Evolutionary conservation across 1,140 invertebrate genomes (phyloP).

Genomic region (Agrypnia vestita): DNA sequence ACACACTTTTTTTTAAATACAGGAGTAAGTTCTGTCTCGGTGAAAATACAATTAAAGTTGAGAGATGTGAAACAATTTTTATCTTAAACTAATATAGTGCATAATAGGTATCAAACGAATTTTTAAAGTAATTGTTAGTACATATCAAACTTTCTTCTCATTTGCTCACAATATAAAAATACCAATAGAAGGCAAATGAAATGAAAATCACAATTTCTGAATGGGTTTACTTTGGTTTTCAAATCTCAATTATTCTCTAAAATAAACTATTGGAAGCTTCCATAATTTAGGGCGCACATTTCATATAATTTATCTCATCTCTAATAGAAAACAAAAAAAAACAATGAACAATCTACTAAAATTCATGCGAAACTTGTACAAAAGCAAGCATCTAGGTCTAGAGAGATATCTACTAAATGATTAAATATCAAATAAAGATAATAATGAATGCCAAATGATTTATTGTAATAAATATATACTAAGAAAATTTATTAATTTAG

Average conservation of each 20-base stretch:
- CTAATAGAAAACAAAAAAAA: constrained; percentile 1
- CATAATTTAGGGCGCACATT: too few species aligned
- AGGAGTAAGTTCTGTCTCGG: too few species aligned
- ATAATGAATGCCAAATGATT: constrained; percentile 2
- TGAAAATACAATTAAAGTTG: too few species aligned
- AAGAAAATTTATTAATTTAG: background rate
- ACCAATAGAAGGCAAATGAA: background rate
- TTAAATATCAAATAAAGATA: background rate
- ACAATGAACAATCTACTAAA: background rate
- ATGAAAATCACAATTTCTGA: background rate
- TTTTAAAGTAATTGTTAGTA: too few species aligned
- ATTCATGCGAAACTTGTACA: constrained; percentile 31
- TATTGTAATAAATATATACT: background rate
- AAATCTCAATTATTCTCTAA: constrained; percentile 11
- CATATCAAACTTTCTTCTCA: too few species aligned
- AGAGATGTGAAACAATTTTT: too few species aligned
- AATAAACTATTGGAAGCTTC: background rate
- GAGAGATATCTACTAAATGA: constrained; percentile 25
- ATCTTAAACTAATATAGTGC: too few species aligned
- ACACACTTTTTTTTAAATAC: too few species aligned
- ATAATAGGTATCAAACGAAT: too few species aligned
- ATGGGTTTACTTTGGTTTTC: background rate
- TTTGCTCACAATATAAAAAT: too few species aligned
- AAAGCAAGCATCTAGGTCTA: constrained; percentile 36
- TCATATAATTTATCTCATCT: background rate